Evolutionary conservation across 2,888 invertebrate genomes (phyloP).

Genomic region (Sisyra terminalis): DNA sequence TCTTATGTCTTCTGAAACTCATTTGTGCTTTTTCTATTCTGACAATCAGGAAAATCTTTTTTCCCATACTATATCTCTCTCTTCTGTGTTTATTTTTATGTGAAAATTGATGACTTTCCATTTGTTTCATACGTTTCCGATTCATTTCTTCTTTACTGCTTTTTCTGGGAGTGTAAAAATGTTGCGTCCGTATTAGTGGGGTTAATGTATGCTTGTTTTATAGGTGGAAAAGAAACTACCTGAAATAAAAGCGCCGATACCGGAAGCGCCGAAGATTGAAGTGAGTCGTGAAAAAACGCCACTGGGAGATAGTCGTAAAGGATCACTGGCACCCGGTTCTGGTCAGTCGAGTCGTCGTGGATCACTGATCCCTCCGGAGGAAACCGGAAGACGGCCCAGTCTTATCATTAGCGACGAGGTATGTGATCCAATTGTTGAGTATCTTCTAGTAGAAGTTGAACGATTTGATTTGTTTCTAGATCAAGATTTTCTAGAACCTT

Average conservation of each 20-base stretch:
- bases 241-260: constrained; percentile 54
- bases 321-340: constrained; percentile 38
- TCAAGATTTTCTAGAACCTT: neutral
- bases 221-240: constrained; percentile 31
- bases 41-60: too few species aligned
- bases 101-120: too few species aligned
- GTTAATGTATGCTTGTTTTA: neutral
- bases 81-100: too few species aligned
- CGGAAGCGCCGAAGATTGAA: constrained; percentile 70
- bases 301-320: constrained; percentile 41
- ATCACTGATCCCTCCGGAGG: constrained; percentile 78
- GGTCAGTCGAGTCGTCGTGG: constrained; percentile 57
- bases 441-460: neutral
- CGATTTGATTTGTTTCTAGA: neutral
- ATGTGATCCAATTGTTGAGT: constrained; percentile 25
- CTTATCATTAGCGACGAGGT: constrained; percentile 92
- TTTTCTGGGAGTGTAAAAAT: too few species aligned
- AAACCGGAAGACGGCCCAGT: constrained; percentile 72
- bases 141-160: too few species aligned
- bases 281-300: constrained; percentile 68
- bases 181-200: neutral
- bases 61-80: too few species aligned
- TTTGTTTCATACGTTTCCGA: too few species aligned
- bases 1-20: too few species aligned
- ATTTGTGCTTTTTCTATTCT: too few species aligned